A percentile compares a stretch with the other conserved stretches of the same genome.
phyloP scores from a whole-genome alignment of 2,797 vertebrate genomes.

The Apogon talboti region DNA sequence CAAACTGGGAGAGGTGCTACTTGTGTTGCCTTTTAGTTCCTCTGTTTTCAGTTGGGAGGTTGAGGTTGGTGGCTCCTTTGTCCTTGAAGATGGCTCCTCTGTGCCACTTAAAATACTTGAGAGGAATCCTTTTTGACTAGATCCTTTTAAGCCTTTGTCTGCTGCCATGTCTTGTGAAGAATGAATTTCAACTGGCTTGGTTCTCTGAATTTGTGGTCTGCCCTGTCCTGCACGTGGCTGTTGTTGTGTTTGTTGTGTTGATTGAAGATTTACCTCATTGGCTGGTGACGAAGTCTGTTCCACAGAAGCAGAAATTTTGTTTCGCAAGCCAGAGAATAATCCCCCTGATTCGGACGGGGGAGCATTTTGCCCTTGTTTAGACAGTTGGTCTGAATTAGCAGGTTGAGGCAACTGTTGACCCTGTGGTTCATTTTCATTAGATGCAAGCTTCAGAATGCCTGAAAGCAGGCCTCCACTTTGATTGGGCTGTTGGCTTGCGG shows the following conservation, averaged over 20 bases:
- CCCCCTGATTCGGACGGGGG: constrained; percentile 72
- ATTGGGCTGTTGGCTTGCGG: constrained; percentile 63
- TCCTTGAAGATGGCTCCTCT: constrained; percentile 75
- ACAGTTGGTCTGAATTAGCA: constrained; percentile 41
- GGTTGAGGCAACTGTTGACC: constrained; percentile 59
- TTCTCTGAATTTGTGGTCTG: constrained; percentile 79
- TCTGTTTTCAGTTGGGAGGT: constrained; percentile 46
- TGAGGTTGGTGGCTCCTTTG: constrained; percentile 55
- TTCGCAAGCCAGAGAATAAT: constrained; percentile 80
- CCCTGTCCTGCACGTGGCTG: constrained; percentile 61
- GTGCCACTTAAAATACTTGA: constrained; percentile 85
- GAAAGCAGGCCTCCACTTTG: constrained; percentile 85
- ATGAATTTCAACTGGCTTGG: constrained; percentile 76
- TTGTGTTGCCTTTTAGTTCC: constrained; percentile 58
- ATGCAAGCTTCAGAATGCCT: constrained; percentile 84
- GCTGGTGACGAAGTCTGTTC: constrained; percentile 62
- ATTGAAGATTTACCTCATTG: constrained; percentile 54
- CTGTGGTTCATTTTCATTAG: constrained; percentile 73
- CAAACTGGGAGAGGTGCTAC: constrained; percentile 58
- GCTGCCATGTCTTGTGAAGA: constrained; percentile 64
- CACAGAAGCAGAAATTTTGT: constrained; percentile 75
- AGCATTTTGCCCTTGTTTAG: constrained; percentile 55
- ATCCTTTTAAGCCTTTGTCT: constrained; percentile 79
- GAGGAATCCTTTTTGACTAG: constrained; percentile 81
- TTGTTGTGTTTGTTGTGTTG: constrained; percentile 44